Percentiles rank a stretch among this genome's conserved stretches.
Evolutionary conservation across 1,140 invertebrate genomes (phyloP).

Genomic region (Teleogryllus occipitalis): DNA sequence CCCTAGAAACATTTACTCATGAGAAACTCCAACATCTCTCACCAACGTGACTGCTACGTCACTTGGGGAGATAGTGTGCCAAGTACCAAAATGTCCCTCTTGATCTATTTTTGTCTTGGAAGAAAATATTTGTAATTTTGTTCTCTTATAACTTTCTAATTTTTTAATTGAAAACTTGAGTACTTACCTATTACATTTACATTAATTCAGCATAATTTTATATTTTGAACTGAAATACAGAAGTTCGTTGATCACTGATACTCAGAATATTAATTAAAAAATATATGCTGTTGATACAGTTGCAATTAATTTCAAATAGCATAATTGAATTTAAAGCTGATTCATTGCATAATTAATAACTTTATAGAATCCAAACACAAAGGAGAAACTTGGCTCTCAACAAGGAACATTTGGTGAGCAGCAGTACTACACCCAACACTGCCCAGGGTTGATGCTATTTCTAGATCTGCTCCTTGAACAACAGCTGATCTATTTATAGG

Average conservation of each 20-base stretch:
- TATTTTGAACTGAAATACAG: too few species aligned
- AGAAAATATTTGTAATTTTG: too few species aligned
- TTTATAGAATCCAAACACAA: not conserved
- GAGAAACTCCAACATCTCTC: not conserved
- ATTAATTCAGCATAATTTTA: too few species aligned
- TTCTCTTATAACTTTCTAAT: too few species aligned
- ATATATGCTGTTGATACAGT: too few species aligned
- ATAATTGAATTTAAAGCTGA: not conserved
- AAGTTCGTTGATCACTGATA: too few species aligned
- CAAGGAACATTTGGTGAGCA: not conserved
- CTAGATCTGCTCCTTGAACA: not conserved
- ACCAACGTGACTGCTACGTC: not conserved
- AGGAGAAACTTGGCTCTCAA: not conserved
- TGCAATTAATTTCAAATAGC: not conserved
- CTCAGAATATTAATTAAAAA: too few species aligned
- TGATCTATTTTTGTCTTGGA: not conserved
- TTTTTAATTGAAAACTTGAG: too few species aligned
- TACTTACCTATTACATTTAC: too few species aligned
- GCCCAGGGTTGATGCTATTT: not conserved
- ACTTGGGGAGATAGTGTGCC: not conserved
- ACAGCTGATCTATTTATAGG: not conserved
- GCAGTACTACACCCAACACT: not conserved
- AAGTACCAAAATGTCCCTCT: not conserved
- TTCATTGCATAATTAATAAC: not conserved
- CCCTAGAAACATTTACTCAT: not conserved